Conservation (phyloP, 2,113 vertebrate species). For the Oreocharis arfaki region DNA sequence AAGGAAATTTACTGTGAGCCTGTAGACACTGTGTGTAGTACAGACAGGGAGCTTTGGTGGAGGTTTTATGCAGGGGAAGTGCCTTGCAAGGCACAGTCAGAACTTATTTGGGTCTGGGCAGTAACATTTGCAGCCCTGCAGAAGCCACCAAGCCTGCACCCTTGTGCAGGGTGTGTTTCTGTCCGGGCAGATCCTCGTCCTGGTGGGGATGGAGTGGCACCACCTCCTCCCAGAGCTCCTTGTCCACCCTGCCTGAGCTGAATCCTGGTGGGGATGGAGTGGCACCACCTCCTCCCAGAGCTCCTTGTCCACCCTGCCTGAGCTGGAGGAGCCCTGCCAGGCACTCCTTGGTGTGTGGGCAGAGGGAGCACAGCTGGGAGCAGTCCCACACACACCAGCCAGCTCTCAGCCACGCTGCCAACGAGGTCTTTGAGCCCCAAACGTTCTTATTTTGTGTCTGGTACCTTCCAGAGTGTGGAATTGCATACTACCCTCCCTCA, state of each 20-base stretch:
- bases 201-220: neutral
- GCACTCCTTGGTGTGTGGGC: neutral
- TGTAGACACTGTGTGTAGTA: neutral
- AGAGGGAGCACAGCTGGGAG: neutral
- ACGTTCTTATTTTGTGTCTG: neutral
- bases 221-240: neutral
- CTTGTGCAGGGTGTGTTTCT: neutral
- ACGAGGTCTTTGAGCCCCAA: neutral
- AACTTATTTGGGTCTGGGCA: neutral
- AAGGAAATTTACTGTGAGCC: neutral
- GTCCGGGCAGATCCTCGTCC: neutral
- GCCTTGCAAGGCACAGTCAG: neutral
- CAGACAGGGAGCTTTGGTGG: neutral
- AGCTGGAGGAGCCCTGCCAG: neutral
- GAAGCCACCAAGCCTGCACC: neutral
- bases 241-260: too few species aligned
- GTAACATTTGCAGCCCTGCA: neutral
- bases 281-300: neutral
- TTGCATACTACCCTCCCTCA: slow-evolving; percentile 86
- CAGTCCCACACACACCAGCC: neutral
- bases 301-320: neutral
- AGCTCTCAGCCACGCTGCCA: neutral
- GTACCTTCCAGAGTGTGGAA: slow-evolving; percentile 78
- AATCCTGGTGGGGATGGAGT: neutral
- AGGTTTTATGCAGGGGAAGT: neutral